Percentiles rank a stretch among this genome's conserved stretches.
These are phyloP conservation scores for Siniperca chuatsi DNA, from an alignment of 2,113 vertebrate species.

Conservation along the genomic window DNA sequence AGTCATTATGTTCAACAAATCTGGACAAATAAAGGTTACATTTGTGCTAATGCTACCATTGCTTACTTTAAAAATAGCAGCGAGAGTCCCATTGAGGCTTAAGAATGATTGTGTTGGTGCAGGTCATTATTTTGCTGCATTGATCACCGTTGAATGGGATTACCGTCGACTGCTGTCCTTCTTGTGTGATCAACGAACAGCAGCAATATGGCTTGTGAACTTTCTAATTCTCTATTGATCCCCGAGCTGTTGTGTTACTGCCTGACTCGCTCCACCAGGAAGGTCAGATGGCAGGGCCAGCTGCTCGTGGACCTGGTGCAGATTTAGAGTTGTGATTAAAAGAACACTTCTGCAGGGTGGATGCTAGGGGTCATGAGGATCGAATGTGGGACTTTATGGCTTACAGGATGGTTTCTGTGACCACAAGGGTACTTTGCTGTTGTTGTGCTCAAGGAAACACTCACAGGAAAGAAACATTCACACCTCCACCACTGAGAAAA, in stretches of 20 bases:
- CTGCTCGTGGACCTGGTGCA: conserved; percentile 36
- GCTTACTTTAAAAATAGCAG: conserved; percentile 34
- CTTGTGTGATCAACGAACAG: conserved; percentile 51
- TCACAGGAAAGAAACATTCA: conserved; percentile 40
- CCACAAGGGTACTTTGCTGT: conserved; percentile 14
- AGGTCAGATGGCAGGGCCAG: conserved; percentile 71
- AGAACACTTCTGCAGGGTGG: conserved; percentile 55
- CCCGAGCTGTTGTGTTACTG: conserved; percentile 32
- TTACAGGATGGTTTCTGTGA: conserved; percentile 33
- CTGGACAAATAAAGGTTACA: not conserved
- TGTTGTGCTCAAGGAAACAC: conserved; percentile 43
- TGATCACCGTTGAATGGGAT: conserved; percentile 56
- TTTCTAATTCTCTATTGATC: conserved; percentile 71
- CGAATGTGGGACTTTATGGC: conserved; percentile 34
- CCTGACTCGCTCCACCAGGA: conserved; percentile 24
- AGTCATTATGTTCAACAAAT: not conserved
- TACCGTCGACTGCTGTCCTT: conserved; percentile 43
- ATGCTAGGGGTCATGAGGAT: conserved; percentile 45
- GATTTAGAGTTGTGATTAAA: conserved; percentile 75
- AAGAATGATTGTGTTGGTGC: conserved; percentile 27
- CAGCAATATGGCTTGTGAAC: conserved; percentile 59
- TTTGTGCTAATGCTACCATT: conserved; percentile 5
- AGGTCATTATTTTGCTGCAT: conserved; percentile 57
- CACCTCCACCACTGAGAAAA: conserved; percentile 34
- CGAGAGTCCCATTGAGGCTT: conserved; percentile 8